phyloP scores from a whole-genome alignment of 2,113 vertebrate species.

The Salvelinus sp. region DNA sequence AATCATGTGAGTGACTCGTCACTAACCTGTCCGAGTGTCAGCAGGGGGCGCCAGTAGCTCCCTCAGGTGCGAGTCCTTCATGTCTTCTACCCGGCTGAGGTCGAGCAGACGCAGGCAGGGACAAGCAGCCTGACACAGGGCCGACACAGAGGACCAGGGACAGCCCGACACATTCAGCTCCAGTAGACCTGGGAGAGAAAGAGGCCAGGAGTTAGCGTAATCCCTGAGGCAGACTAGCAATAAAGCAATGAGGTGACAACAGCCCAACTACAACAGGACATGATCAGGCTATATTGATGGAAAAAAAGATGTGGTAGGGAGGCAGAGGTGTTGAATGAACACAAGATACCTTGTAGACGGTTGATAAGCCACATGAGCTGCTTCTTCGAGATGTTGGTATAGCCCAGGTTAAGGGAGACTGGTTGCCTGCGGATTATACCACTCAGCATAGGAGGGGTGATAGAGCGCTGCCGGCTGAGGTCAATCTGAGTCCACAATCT shows the following conservation, averaged over 20 bases:
- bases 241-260: too few species aligned
- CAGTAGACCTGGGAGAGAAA: conserved; percentile 76
- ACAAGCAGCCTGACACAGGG: conserved; percentile 85
- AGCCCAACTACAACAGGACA: too few species aligned
- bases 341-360: conserved; percentile 79
- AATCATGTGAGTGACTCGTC: neutral
- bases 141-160: conserved; percentile 84
- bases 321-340: neutral
- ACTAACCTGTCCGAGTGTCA: conserved; percentile 81
- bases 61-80: conserved; percentile 88
- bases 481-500: conserved; percentile 87
- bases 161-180: conserved; percentile 85
- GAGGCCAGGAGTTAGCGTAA: neutral
- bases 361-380: conserved; percentile 93
- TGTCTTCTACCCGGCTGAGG: conserved; percentile 86
- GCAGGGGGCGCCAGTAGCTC: conserved; percentile 84
- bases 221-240: too few species aligned
- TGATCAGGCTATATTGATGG: too few species aligned
- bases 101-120: conserved; percentile 85
- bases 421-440: conserved; percentile 88
- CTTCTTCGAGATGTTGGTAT: conserved; percentile 91
- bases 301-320: neutral
- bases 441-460: conserved; percentile 90
- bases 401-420: conserved; percentile 84
- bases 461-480: conserved; percentile 85